Evolutionary conservation across 2,888 invertebrate genomes (phyloP).

Genomic region (Tetropium fuscum): DNA sequence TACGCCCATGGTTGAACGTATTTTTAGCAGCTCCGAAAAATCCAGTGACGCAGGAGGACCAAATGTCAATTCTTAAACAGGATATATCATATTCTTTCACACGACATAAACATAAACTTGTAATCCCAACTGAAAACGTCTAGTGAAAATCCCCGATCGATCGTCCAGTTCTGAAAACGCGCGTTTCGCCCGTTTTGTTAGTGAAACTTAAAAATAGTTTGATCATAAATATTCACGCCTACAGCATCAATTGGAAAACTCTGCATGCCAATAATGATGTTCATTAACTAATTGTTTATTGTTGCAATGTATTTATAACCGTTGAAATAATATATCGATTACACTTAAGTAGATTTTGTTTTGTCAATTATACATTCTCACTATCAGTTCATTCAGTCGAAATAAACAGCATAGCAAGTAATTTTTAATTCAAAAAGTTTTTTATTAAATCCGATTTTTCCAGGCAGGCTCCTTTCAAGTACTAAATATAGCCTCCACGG

Average conservation of each 20-base stretch:
- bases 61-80: too few species aligned
- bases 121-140: too few species aligned
- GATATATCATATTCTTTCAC: too few species aligned
- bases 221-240: slow-evolving; percentile 30
- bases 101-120: too few species aligned
- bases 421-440: too few species aligned
- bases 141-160: too few species aligned
- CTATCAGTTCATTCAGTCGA: neutral
- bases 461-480: too few species aligned
- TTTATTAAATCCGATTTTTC: too few species aligned
- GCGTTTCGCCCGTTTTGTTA: slow-evolving; percentile 29
- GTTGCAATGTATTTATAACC: slow-evolving; percentile 35
- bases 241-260: slow-evolving; percentile 33
- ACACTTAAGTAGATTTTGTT: slow-evolving; percentile 24
- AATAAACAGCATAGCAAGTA: neutral
- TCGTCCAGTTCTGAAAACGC: slow-evolving; percentile 26
- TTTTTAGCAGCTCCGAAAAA: too few species aligned
- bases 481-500: too few species aligned
- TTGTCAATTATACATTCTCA: slow-evolving; percentile 23
- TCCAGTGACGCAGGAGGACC: too few species aligned
- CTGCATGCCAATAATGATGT: slow-evolving; percentile 33
- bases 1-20: too few species aligned
- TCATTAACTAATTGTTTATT: slow-evolving; percentile 34
- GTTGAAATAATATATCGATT: slow-evolving; percentile 19
- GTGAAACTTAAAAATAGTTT: slow-evolving; percentile 38